Conservation (phyloP, 2,888 invertebrate genomes). For the Tetragonula carbonaria region DNA sequence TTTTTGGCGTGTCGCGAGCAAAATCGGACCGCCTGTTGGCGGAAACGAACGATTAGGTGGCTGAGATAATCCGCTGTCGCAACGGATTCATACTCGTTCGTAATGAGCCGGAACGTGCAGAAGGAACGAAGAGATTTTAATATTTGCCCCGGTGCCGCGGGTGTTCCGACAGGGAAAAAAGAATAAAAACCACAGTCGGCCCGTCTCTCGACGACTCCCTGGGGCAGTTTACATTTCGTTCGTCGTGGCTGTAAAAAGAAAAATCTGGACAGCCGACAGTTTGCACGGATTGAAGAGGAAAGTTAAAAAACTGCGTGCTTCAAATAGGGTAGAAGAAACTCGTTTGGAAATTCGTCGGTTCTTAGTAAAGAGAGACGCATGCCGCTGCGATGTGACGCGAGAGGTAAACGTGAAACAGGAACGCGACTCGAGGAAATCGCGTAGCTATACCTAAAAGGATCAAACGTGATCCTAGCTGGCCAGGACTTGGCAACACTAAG, state of each 20-base stretch:
- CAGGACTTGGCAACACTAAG: slow-evolving; percentile 71
- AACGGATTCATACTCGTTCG: slow-evolving; percentile 2
- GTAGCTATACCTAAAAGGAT: slow-evolving; percentile 75
- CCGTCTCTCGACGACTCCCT: background rate
- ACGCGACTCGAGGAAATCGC: slow-evolving; percentile 56
- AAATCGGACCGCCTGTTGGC: slow-evolving; percentile 41
- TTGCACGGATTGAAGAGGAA: background rate
- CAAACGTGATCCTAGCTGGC: slow-evolving; percentile 76
- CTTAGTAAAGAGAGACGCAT: slow-evolving; percentile 26
- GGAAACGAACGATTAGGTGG: background rate
- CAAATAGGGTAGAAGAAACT: background rate
- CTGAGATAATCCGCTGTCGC: background rate
- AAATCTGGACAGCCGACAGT: background rate
- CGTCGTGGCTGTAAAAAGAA: background rate
- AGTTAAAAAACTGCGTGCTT: background rate
- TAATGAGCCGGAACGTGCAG: slow-evolving; percentile 36
- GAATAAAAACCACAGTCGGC: background rate
- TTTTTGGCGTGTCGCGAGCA: slow-evolving; percentile 44
- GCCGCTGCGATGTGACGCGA: background rate
- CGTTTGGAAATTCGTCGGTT: slow-evolving; percentile 18
- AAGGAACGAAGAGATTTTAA: slow-evolving; percentile 45
- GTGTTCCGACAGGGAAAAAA: background rate
- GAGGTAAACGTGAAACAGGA: too few species aligned
- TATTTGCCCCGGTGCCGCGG: slow-evolving; percentile 10
- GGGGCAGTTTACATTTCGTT: slow-evolving; percentile 30